Conservation (phyloP, 2,888 invertebrate genomes). For the Alsophila aescularia region DNA sequence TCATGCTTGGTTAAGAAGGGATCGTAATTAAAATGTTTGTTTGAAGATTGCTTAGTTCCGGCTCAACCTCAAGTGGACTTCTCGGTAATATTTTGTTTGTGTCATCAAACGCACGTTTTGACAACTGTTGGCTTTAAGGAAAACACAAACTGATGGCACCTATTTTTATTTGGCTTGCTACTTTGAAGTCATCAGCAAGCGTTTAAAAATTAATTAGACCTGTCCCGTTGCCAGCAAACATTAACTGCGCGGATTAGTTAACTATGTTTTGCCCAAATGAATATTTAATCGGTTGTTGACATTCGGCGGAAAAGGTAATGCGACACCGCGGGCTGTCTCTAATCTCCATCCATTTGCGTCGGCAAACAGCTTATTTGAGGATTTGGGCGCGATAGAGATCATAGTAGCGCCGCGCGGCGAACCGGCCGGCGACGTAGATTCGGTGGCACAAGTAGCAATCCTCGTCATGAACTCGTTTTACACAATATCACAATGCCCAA, state of each 20-base stretch:
- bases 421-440: slow-evolving; percentile 68
- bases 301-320: slow-evolving; percentile 66
- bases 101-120: not conserved
- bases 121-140: not conserved
- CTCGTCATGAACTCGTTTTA: slow-evolving; percentile 67
- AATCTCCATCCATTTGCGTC: slow-evolving; percentile 58
- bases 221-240: slow-evolving; percentile 8
- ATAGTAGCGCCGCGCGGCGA: slow-evolving; percentile 54
- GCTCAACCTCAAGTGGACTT: not conserved
- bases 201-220: slow-evolving; percentile 14
- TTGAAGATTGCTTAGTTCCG: not conserved
- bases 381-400: slow-evolving; percentile 54
- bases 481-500: slow-evolving; percentile 61
- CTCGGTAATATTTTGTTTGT: slow-evolving; percentile 1
- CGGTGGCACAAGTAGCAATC: slow-evolving; percentile 62
- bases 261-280: slow-evolving; percentile 50
- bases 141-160: not conserved
- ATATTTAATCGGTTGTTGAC: slow-evolving; percentile 66
- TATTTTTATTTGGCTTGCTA: not conserved
- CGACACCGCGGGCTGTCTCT: slow-evolving; percentile 54
- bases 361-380: slow-evolving; percentile 57
- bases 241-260: slow-evolving; percentile 25
- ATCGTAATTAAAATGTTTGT: not conserved
- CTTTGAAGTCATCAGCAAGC: not conserved
- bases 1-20: not conserved